Evolutionary conservation across 2,888 invertebrate genomes (phyloP).

Genomic region (Sclerodermus sp.): DNA sequence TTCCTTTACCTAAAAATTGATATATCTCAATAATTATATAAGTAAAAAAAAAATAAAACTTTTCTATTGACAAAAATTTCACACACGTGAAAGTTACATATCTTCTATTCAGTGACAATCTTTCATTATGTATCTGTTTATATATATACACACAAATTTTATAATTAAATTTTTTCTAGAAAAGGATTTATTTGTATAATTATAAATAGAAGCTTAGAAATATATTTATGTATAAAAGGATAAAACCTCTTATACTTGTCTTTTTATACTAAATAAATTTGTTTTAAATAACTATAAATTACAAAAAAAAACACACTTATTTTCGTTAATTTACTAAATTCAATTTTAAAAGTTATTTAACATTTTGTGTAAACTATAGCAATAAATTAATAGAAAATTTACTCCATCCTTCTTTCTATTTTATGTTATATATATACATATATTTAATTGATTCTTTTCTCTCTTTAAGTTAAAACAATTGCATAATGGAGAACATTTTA

Average conservation of each 20-base stretch:
- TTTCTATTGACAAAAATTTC: no score
- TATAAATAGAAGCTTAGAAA: slow-evolving; percentile 1
- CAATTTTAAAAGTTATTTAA: not conserved
- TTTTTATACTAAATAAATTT: not conserved
- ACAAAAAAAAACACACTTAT: not conserved
- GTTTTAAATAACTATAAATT: not conserved
- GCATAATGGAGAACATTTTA: not conserved
- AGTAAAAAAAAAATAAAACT: no score
- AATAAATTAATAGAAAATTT: not conserved
- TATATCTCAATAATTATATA: no score
- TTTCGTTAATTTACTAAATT: not conserved
- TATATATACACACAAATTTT: not conserved
- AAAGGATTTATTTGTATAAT: not conserved
- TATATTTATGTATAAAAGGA: not conserved
- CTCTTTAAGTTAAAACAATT: no score
- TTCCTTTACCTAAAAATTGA: no score
- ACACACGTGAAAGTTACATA: no score
- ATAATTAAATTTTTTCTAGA: not conserved
- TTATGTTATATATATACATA: not conserved
- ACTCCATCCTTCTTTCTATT: no score
- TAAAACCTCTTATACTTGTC: not conserved
- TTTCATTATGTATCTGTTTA: not conserved
- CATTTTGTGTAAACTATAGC: not conserved
- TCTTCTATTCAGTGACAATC: no score
- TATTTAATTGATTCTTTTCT: no score